Conservation (phyloP, 2,888 invertebrate genomes). For the Aleiodes testaceus region DNA sequence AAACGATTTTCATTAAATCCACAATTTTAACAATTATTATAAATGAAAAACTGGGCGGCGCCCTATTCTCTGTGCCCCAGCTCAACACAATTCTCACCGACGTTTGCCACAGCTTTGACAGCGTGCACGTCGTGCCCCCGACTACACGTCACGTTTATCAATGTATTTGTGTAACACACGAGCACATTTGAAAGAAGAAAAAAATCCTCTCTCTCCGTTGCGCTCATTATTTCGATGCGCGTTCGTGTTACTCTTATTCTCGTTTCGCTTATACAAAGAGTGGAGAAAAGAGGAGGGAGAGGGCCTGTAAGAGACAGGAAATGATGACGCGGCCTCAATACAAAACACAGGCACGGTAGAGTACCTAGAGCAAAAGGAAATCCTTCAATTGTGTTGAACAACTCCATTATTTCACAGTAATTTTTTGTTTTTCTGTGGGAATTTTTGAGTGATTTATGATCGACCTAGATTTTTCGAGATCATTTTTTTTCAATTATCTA, state of each 20-base stretch:
- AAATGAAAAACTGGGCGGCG: conserved; percentile 42
- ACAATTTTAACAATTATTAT: neutral
- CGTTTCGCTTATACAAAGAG: conserved; percentile 6
- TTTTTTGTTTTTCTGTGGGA: conserved; percentile 4
- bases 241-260: conserved; percentile 12
- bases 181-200: neutral
- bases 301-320: conserved; percentile 59
- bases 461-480: too few species aligned
- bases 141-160: conserved; percentile 40
- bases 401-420: neutral
- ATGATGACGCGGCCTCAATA: conserved; percentile 62
- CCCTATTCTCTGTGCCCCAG: conserved; percentile 38
- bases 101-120: conserved; percentile 43
- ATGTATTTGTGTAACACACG: conserved; percentile 5
- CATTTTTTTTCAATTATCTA: too few species aligned
- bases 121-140: conserved; percentile 42
- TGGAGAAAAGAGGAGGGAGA: neutral
- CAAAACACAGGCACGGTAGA: conserved; percentile 47
- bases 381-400: neutral
- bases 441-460: too few species aligned
- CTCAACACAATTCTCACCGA: conserved; percentile 35
- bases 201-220: neutral
- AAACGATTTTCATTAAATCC: neutral
- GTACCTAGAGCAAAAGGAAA: conserved; percentile 40
- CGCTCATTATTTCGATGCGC: neutral